phyloP scores from a whole-genome alignment of 2,888 invertebrate species.

The Drosophila paranaensis region DNA sequence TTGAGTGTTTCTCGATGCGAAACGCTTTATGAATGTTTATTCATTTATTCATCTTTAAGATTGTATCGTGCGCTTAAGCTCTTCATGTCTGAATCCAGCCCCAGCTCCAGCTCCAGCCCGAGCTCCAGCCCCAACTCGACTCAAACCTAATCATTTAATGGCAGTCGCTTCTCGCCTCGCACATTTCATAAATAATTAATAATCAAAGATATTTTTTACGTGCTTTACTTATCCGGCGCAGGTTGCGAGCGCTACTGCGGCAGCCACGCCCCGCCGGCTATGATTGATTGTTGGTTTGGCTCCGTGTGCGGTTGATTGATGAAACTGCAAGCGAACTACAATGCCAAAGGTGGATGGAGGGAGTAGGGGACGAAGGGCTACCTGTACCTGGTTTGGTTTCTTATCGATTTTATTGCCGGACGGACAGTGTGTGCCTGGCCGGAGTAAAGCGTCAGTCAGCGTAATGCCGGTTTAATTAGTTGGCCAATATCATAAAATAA shows the following conservation, averaged over 20 bases:
- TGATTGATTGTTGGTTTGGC: slow-evolving; percentile 64
- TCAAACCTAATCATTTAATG: slow-evolving; percentile 70
- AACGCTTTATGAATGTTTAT: slow-evolving; percentile 4
- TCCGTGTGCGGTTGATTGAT: slow-evolving; percentile 63
- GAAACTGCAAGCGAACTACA: slow-evolving; percentile 47
- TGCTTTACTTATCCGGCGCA: slow-evolving; percentile 45
- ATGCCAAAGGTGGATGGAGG: background rate
- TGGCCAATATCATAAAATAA: slow-evolving; percentile 74
- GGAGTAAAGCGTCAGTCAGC: slow-evolving; percentile 27
- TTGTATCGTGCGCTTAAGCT: slow-evolving; percentile 14
- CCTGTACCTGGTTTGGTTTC: slow-evolving; percentile 16
- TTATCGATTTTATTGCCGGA: slow-evolving; percentile 41
- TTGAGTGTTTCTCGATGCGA: background rate
- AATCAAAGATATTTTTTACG: slow-evolving; percentile 69
- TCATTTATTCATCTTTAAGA: slow-evolving; percentile 23
- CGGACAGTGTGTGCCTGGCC: slow-evolving; percentile 18
- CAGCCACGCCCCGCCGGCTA: slow-evolving; percentile 28
- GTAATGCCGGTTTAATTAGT: slow-evolving; percentile 67
- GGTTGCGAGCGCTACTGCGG: slow-evolving; percentile 26
- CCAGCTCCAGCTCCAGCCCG: background rate
- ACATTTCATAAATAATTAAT: slow-evolving; percentile 72
- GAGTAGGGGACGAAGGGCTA: background rate
- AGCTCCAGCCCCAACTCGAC: background rate
- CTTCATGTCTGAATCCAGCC: background rate
- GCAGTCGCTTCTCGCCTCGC: slow-evolving; percentile 38